Base-by-base conservation (phyloP, 1,140 invertebrate species). In the Muscidifurax raptorellus region DNA sequence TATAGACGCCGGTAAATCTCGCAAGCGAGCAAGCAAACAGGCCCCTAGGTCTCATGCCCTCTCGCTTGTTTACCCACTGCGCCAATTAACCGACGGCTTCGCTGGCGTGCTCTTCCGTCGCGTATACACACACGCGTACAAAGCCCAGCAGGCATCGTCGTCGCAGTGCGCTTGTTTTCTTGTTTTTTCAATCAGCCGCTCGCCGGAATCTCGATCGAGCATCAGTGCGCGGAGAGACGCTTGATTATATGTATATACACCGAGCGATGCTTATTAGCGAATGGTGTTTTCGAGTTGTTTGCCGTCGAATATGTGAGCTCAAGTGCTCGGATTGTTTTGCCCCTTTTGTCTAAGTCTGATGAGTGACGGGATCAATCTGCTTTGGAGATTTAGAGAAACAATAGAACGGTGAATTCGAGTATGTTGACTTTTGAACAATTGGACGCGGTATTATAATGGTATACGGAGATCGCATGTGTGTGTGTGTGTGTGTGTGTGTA, bases 71-170 rank as follows among this genome's bases (percentile, higher is more conserved):
- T 91, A 85, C 90, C 83, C 86, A 86, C 86, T 85, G 86, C 88
- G 88, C 90, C 91, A 92, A 92, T 92, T 92, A 92, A 91, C 90
- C 90, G 86, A 85, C 88, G 86, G 89, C 88, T 88, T 86, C 18
- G n/a, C 15, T 47, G 28, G 44, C 27, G 69, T 72, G 47, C 32
- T 71, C 25, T 74, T 64, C 32, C 44, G 40, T 52, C 15, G 1
- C n/a, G 27, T 18, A 22, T 27, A 30, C 25, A 69, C 22, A 25
- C 18, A 30, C 3, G 18, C 10, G 5, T 59, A 27, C 22, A 25
- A 28, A 32, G 71, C 28, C 32, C 71, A 22, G 44, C 15, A 47
- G 44, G 15, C 44, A 47, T 47, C 44, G 13, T 47, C 44, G 44
- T 3, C 44, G 44, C 44, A 40, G 36, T 40, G 36, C 36, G 36